Evolutionary conservation across 2,888 invertebrate genomes (phyloP).

Genomic region (Troilus luridus): DNA sequence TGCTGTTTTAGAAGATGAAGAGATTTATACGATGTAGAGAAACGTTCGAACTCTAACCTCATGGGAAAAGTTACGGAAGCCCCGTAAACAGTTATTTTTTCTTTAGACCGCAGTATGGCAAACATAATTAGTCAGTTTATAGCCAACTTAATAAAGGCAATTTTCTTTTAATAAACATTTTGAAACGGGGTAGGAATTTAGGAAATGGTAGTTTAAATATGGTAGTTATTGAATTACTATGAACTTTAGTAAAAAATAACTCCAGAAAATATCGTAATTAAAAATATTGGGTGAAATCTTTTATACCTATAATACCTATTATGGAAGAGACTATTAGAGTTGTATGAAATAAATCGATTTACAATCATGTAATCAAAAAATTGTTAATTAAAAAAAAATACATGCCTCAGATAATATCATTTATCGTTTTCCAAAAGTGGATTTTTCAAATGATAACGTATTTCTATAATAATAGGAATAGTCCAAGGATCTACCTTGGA

Average conservation of each 20-base stretch:
- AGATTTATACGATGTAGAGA: slow-evolving; percentile 11
- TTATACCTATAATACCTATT: not conserved
- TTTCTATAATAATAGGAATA: too few relatives aligned
- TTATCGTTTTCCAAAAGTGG: too few relatives aligned
- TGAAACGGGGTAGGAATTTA: not conserved
- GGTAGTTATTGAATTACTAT: too few relatives aligned
- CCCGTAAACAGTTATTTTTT: not conserved
- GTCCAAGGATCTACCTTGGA: too few relatives aligned
- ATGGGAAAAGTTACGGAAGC: not conserved
- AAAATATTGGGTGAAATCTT: not conserved
- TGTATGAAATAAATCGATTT: too few relatives aligned
- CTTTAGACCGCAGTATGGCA: not conserved
- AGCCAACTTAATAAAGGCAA: not conserved
- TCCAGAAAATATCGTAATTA: not conserved
- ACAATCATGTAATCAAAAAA: too few relatives aligned
- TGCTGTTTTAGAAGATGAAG: not conserved
- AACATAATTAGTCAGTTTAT: not conserved
- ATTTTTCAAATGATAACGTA: too few relatives aligned
- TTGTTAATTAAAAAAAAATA: too few relatives aligned
- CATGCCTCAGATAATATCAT: too few relatives aligned
- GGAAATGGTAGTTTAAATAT: not conserved
- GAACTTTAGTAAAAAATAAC: too few relatives aligned
- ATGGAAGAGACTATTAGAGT: too few relatives aligned
- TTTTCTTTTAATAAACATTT: not conserved
- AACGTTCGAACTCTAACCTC: slow-evolving; percentile 14